Evolutionary conservation across 2,888 invertebrate genomes (phyloP), one percentile per base, ranked within the genome.

Genomic region (Anarsia innoxiella): DNA sequence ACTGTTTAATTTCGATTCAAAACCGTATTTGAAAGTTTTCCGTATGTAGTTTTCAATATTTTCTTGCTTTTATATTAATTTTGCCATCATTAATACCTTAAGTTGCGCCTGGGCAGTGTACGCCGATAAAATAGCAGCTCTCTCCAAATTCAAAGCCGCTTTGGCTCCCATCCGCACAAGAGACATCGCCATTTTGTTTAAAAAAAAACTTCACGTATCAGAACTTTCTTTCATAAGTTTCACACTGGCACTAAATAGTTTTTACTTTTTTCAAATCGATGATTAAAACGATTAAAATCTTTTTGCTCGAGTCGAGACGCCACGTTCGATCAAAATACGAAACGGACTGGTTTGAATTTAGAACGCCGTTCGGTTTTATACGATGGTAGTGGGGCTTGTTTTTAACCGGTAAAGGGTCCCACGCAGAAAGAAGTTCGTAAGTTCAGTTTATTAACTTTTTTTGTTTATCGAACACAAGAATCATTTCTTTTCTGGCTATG

Each of bases 101-200:
- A 65, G 59, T 46, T 75, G 70, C 51, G 59, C 73, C 32, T 73
- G 73, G 29, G 59, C 63, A 66, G 65, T 70, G 48, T 57, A 47
- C 45, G 57, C 58, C 27, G 70, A 64, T 15, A 77, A 34, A 41
- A 73, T 53, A 39, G 69, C 68, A 11, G 70, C 74, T 51, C 67
- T 74, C 48, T 83, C 85, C 44, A 78, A 53, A 46, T 67, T 70
- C 31, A 69, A 55, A 38, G 63, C 63, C 23, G 60, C 59, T 49
- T 71, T 66, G 36, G 79, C 50, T 52, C 85, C 82, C 41, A 76
- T 56, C 54, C 80, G 69, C 53, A 82, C 62, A 34, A 86, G 46
- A 10, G 85, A 77, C 39, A 79, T 61, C 56, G 86, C 86, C 86
- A 86, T 86, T 53, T 69, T 72, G 35, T 31, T 44, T 15, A 14